Conservation (phyloP, 1,140 invertebrate genomes). For the Cherax destructor region DNA sequence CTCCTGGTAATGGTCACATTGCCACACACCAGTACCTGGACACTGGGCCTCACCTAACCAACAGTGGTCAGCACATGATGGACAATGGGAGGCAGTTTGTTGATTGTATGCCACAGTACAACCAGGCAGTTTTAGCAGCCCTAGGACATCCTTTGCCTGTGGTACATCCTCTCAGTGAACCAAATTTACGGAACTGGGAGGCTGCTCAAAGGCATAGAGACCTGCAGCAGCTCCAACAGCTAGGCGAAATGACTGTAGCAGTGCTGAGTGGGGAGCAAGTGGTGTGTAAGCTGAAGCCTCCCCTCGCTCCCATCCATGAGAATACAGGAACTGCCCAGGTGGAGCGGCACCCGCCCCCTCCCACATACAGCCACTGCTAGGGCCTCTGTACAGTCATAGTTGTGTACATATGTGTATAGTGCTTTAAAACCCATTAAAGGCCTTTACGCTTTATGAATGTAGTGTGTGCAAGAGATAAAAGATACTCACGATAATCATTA, state of each 20-base stretch:
- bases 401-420: slow-evolving; percentile 70
- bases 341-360: slow-evolving; percentile 63
- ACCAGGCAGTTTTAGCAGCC: slow-evolving; percentile 56
- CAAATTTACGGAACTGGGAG: slow-evolving; percentile 68
- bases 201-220: slow-evolving; percentile 67
- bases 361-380: slow-evolving; percentile 64
- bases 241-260: slow-evolving; percentile 80
- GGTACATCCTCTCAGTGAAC: slow-evolving; percentile 71
- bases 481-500: slow-evolving; percentile 64
- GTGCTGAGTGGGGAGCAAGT: slow-evolving; percentile 89
- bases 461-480: slow-evolving; percentile 58
- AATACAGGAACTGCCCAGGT: slow-evolving; percentile 51
- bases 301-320: slow-evolving; percentile 69
- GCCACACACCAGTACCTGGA: slow-evolving; percentile 55
- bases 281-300: slow-evolving; percentile 86
- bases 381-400: slow-evolving; percentile 56
- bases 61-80: slow-evolving; percentile 43
- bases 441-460: slow-evolving; percentile 68
- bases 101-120: slow-evolving; percentile 52
- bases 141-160: slow-evolving; percentile 58
- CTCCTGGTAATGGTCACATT: slow-evolving; percentile 57
- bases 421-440: slow-evolving; percentile 64
- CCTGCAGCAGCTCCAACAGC: slow-evolving; percentile 68
- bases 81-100: slow-evolving; percentile 33
- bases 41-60: slow-evolving; percentile 26